phyloP scores from a whole-genome alignment of 2,797 vertebrate species.

The Heliangelus exortis region DNA sequence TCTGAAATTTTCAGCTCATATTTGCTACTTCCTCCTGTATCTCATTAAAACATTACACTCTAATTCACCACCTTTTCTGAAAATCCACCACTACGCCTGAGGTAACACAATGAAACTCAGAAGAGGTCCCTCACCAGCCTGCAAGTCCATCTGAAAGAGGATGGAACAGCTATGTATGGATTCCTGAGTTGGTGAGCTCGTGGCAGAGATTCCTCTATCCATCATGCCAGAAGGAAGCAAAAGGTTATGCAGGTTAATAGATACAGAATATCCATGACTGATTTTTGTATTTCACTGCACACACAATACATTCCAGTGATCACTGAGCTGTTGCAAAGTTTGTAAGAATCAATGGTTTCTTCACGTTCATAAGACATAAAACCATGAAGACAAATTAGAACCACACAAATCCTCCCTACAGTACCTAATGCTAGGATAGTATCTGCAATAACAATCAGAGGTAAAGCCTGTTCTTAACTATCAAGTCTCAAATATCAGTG shows the following conservation, averaged over 20 bases:
- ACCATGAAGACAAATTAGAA: background rate
- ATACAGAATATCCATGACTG: constrained; percentile 30
- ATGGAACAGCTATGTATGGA: background rate
- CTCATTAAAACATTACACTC: background rate
- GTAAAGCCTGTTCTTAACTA: background rate
- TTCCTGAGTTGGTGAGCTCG: background rate
- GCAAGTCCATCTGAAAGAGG: constrained; percentile 13
- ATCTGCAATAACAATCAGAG: constrained; percentile 3
- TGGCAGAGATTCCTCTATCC: constrained; percentile 31
- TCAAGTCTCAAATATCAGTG: background rate
- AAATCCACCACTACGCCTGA: background rate
- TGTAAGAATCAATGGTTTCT: constrained; percentile 35
- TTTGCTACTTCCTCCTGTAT: background rate
- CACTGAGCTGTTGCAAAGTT: background rate
- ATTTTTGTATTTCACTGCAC: constrained; percentile 39
- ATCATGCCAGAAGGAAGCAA: constrained; percentile 34
- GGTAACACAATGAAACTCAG: background rate
- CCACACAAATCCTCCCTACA: background rate
- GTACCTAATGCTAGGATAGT: background rate
- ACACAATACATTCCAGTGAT: background rate
- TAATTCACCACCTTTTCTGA: background rate
- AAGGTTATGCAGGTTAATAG: constrained; percentile 59
- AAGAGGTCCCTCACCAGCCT: background rate
- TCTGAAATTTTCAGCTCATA: background rate
- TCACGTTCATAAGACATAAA: background rate